Evolutionary conservation across 2,797 vertebrate species (phyloP), one percentile per base, ranked within the genome.

Genomic region (Merluccius polli): DNA sequence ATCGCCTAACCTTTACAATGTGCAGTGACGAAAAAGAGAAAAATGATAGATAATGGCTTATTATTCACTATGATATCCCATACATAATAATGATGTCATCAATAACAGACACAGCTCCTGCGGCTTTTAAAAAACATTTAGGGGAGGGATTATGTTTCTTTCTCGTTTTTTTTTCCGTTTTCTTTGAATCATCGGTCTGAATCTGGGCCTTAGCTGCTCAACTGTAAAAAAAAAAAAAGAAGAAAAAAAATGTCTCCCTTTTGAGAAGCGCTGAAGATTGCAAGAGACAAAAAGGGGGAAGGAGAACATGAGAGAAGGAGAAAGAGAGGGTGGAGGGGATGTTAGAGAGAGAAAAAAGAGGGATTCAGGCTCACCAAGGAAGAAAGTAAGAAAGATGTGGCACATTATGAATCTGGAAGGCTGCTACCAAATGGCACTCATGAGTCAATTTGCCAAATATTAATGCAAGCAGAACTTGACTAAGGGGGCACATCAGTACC

Each of bases 81-180:
- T 93, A 92, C 92, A 94, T 93, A 91, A 93, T 93, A 94, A 94
- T 93, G 93, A 94, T 93, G 93, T 93, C 93, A 94, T 94, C 93
- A 94, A 94, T 94, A 94, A 94, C 91, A 87, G 87, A 84, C 89
- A 77, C 73, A 86, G 88, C 91, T 93, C 84, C 88, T 90, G 88
- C 89, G 89, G 91, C 91, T 94, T 93, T 94, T 91, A 93, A 92
- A 91, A 93, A 93, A 92, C 92, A 93, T 93, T 93, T 93, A 93
- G 44, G 41, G 32, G 93, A 90, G 85, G 89, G 92, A 93, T 92
- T 91, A 91, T 91, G 93, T 93, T 92, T 82, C 85, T 87, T 86
- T 71, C 24, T n/a, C 52, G 24, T 13, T 24, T 11, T 24, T 13
- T 35, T 75, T 30, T 31, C 41, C n/a, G 12, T 13, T 32, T 59